Conservation (phyloP, 2,888 invertebrate species). For the Eumacrocentrus americanus region DNA sequence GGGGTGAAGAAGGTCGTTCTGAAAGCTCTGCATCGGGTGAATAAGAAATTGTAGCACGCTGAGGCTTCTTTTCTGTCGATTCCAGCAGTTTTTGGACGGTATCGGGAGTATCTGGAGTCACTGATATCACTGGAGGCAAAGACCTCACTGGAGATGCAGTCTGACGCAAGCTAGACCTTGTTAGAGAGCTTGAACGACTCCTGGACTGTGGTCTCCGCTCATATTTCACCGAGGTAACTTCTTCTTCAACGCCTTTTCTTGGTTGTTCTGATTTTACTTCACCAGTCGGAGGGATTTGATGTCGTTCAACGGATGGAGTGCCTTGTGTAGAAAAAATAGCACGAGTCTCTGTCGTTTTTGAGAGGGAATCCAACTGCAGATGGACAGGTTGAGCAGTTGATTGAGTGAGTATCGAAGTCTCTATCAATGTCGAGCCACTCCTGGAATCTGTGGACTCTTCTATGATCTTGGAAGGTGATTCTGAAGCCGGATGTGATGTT, state of each 20-base stretch:
- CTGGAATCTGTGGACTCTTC: slow-evolving; percentile 35
- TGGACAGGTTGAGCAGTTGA: slow-evolving; percentile 5
- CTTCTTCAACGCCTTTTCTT: slow-evolving; percentile 10
- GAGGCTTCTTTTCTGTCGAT: slow-evolving; percentile 40
- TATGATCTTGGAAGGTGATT: slow-evolving; percentile 27
- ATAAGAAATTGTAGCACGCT: slow-evolving; percentile 54
- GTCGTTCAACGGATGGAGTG: background rate
- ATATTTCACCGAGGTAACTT: slow-evolving; percentile 14
- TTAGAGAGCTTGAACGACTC: slow-evolving; percentile 42
- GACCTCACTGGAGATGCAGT: slow-evolving; percentile 56
- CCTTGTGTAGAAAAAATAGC: slow-evolving; percentile 60
- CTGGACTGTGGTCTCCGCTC: slow-evolving; percentile 14
- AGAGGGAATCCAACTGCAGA: slow-evolving; percentile 32
- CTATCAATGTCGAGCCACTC: slow-evolving; percentile 23
- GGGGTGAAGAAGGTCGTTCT: slow-evolving; percentile 41
- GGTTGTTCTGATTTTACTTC: slow-evolving; percentile 43
- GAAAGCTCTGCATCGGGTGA: slow-evolving; percentile 54
- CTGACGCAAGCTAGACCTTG: slow-evolving; percentile 47
- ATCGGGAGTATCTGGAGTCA: slow-evolving; percentile 51
- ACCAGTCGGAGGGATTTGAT: background rate
- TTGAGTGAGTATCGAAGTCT: background rate
- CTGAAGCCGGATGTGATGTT: slow-evolving; percentile 35
- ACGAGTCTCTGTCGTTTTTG: slow-evolving; percentile 36
- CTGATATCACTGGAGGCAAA: slow-evolving; percentile 55
- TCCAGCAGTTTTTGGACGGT: slow-evolving; percentile 19